A percentile compares a stretch with the other conserved stretches of the same genome.
Conservation (phyloP, 1,140 invertebrate genomes). For the Archivesica marissinica region DNA sequence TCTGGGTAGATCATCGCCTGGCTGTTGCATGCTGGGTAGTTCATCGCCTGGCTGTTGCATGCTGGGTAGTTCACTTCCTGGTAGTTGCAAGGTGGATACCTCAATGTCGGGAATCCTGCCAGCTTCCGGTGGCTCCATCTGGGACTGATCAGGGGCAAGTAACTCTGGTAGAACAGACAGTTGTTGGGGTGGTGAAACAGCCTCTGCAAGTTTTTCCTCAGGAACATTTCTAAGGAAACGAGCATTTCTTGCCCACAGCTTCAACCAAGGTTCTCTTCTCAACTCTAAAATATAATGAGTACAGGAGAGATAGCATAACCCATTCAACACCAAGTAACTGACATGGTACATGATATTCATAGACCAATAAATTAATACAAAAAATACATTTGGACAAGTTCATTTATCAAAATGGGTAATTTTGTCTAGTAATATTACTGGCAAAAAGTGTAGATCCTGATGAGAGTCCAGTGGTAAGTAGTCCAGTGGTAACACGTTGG, state of each 20-base stretch:
- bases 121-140: not conserved
- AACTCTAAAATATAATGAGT: not conserved
- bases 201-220: slow-evolving; percentile 19
- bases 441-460: too few species aligned
- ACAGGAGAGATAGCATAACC: too few species aligned
- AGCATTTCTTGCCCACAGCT: slow-evolving; percentile 32
- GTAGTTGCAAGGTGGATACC: not conserved
- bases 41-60: not conserved
- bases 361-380: too few species aligned
- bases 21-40: not conserved
- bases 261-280: slow-evolving; percentile 18
- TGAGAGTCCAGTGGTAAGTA: too few species aligned
- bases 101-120: not conserved
- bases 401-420: too few species aligned
- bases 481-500: too few species aligned
- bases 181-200: slow-evolving; percentile 22
- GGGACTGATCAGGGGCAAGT: not conserved
- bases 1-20: not conserved
- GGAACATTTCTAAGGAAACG: slow-evolving; percentile 35
- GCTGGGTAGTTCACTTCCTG: not conserved
- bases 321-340: too few species aligned
- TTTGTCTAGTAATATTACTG: too few species aligned
- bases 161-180: not conserved
- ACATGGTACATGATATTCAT: too few species aligned
- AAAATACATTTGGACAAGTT: too few species aligned